A percentile compares a stretch with the other conserved stretches of the same genome.
phyloP scores from a whole-genome alignment of 2,113 vertebrate genomes.

The Neopipo cinnamomea region DNA sequence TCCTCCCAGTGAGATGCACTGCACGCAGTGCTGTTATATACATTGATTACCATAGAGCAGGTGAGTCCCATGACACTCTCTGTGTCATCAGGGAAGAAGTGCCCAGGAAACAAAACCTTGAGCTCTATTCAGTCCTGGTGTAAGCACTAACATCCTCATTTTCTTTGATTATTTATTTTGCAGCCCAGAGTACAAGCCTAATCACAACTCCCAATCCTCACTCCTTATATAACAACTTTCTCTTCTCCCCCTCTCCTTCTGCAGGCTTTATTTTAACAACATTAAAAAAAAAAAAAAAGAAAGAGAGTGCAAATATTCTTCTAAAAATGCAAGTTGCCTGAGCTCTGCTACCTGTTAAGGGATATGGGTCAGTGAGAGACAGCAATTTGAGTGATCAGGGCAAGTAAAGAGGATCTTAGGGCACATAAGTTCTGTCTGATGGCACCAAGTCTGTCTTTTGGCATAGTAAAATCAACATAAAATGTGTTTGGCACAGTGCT shows the following conservation, averaged over 20 bases:
- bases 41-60: neutral
- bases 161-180: neutral
- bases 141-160: neutral
- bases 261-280: neutral
- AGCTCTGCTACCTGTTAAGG: neutral
- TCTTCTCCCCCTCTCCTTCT: slow-evolving; percentile 35
- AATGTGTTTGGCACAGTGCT: neutral
- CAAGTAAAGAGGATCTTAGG: neutral
- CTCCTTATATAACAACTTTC: slow-evolving; percentile 17
- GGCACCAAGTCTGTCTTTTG: neutral
- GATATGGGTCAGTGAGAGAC: neutral
- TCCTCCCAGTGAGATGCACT: neutral
- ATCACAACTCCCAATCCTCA: neutral
- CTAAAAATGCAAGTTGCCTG: neutral
- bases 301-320: neutral
- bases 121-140: neutral
- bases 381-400: neutral
- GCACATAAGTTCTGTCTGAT: neutral
- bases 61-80: neutral
- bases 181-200: neutral
- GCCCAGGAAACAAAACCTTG: neutral
- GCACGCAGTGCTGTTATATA: neutral
- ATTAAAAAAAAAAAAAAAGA: neutral
- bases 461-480: neutral
- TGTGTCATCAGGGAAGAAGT: neutral